Base-by-base conservation (phyloP, 2,888 invertebrate genomes). In the Drosophila emarginata region DNA sequence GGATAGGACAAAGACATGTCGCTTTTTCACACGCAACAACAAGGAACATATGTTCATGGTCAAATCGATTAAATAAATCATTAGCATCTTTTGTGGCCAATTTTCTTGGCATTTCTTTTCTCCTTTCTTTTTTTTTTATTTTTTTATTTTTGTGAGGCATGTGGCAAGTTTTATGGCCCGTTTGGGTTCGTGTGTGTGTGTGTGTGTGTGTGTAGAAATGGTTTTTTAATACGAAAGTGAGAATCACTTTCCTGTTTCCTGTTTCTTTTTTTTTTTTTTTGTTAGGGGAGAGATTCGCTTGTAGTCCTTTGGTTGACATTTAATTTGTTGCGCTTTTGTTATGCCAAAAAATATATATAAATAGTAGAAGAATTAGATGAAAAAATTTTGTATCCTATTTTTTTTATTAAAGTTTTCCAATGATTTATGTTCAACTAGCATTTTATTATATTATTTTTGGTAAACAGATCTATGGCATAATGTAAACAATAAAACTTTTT, bases 1-100 rank as follows among this genome's bases (percentile, higher is more conserved):
- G n/a, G n/a, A 45, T 45, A 26, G 57, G 57, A 65, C 56, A 57
- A 21, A 36, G 56, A 57, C 36, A 26, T 68, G 74, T 74, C 77
- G 87, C 45, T 85, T 85, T 88, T 88, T 88, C 88, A 83, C 82
- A 87, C 78, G 80, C 69, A 70, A 67, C 61, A 65, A 68, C 74
- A 66, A 40, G 72, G 74, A 77, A 87, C 91, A 90, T 90, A 89
- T 91, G 91, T 89, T 90, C 89, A 87, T 90, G 91, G 90, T 91
- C 91, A 89, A 91, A 90, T 89, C 90, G 89, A 91, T 91, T 90
- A 90, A 89, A 91, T 91, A 91, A 91, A 91, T 91, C 91, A 91
- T 91, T 89, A 90, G 90, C 90, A 90, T 89, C 91, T 90, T 89
- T 89, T 89, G 89, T 89, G 83, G 80, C 80, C 90, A 88, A 89